These are phyloP conservation scores for Diabrotica virgifera DNA, from an alignment of 1,140 invertebrate genomes.

Conservation along the genomic window DNA sequence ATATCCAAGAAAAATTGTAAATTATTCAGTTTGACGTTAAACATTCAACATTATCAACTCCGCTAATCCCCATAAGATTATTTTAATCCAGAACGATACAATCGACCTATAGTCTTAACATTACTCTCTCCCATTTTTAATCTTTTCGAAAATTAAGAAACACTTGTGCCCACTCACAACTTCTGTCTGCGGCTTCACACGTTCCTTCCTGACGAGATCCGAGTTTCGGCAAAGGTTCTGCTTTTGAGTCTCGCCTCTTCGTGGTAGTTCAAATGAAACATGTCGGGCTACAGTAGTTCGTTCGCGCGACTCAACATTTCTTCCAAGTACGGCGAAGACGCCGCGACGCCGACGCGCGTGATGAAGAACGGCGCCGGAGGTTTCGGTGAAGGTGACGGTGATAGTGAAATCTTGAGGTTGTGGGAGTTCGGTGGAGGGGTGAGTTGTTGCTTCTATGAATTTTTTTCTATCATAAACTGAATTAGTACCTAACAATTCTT, in stretches of 20 bases:
- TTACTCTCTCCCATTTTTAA: neutral
- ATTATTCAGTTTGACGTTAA: no score
- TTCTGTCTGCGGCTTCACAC: neutral
- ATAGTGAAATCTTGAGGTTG: constrained; percentile 2
- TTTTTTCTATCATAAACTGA: no score
- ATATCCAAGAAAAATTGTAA: no score
- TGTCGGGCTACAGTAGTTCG: constrained; percentile 18
- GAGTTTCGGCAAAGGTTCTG: neutral
- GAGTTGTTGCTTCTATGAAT: neutral
- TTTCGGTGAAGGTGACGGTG: neutral
- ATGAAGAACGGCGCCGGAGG: constrained; percentile 20
- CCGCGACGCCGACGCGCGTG: constrained; percentile 1
- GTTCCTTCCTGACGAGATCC: neutral
- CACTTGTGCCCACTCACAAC: neutral
- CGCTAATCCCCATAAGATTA: no score
- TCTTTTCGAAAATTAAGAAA: neutral
- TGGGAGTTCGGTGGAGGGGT: constrained; percentile 20
- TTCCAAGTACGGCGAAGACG: constrained; percentile 3
- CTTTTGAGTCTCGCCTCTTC: constrained; percentile 7
- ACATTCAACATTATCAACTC: no score
- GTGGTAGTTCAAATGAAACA: constrained; percentile 9
- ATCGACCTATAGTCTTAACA: neutral
- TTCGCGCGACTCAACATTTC: constrained; percentile 9
- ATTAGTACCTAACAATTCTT: no score
- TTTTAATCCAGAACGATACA: no score